phyloP scores from a whole-genome alignment of 2,888 invertebrate genomes.

The Tolmerus cingulatus region DNA sequence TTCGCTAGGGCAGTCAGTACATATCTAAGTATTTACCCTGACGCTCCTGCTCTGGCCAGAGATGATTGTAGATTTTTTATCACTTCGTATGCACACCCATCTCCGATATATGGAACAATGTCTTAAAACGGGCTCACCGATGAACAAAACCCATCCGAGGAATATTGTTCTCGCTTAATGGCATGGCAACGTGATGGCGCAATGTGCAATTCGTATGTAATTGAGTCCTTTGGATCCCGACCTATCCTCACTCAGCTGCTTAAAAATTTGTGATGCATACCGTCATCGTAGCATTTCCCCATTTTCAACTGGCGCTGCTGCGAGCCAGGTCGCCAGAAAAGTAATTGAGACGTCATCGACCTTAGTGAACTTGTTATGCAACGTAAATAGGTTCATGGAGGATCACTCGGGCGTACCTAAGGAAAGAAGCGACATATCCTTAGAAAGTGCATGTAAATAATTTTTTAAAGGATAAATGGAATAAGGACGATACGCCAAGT shows the following conservation, averaged over 20 bases:
- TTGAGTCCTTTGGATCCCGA: background rate
- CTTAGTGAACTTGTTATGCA: background rate
- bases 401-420: background rate
- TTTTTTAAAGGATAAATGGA: background rate
- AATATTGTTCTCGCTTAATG: conserved; percentile 17
- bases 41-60: background rate
- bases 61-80: background rate
- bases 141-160: background rate
- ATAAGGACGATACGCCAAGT: background rate
- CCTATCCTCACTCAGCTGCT: background rate
- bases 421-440: background rate
- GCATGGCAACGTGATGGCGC: background rate
- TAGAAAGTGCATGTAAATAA: background rate
- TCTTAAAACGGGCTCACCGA: background rate
- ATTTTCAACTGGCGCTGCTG: background rate
- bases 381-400: background rate
- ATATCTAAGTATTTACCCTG: background rate
- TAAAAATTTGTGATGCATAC: conserved; percentile 5
- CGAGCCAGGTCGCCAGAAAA: background rate
- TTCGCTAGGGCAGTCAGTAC: background rate
- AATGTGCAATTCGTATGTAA: conserved; percentile 22
- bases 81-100: background rate
- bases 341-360: background rate
- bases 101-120: background rate
- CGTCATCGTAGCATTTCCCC: background rate